Evolutionary conservation across 2,113 vertebrate species (phyloP), one percentile per base, ranked within the genome.

Genomic region (Neofelis nebulosa): DNA sequence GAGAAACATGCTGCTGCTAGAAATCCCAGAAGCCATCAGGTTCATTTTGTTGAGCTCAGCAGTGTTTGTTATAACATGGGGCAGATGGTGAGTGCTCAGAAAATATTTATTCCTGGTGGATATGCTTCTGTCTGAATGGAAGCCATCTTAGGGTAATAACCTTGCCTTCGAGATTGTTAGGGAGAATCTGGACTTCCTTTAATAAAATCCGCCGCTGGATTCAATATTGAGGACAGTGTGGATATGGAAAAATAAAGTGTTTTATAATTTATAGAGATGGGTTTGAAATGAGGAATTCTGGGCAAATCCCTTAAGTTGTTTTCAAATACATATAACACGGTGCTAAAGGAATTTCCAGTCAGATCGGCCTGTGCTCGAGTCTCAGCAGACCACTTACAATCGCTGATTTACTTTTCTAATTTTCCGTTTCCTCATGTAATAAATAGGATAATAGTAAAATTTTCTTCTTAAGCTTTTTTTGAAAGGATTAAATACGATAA

Each of bases 31-130:
- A 74, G 68, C 19, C 31, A 41, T 41, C 31, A 27, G 78, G 63
- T 95, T 95, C 85, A 52, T 90, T 96, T 88, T 57, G 41, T 31
- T 61, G 93, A 95, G 15, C 68, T 61, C 73, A 50, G 7, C n/a
- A 48, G 73, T 38, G 18, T 66, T 91, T 92, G 78, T 52, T 4
- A 81, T 11, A 74, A 45, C 90, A 36, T 63, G 82, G 41, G 5
- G 38, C 31, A 31, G 48, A n/a, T 41, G 23, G 71, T 71, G 41
- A 27, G 4, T 61, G 15, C 38, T 85, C 79, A 91, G 81, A 69
- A 97, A 73, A 78, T 33, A 79, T 25, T 89, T 86, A 61, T 66
- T 48, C 48, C 38, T 57, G 29, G 80, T 36, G 52, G 38, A 38
- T 55, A 83, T 73, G 16, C 57, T 45, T 88, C 14, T 48, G 0